phyloP scores from a whole-genome alignment of 92 coral and sea anemone species.

The Pocillopora meandrina region DNA sequence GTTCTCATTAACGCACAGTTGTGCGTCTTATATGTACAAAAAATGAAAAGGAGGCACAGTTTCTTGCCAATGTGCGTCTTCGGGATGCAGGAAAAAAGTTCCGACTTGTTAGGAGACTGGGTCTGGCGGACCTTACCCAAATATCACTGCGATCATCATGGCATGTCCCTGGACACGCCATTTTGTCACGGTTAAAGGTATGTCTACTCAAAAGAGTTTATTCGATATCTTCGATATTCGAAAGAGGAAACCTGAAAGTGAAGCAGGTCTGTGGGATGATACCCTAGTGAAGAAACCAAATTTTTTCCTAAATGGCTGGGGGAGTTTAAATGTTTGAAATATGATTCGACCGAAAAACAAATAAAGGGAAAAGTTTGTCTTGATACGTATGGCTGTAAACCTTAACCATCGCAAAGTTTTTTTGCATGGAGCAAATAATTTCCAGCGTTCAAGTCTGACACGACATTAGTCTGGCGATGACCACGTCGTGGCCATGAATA shows the following conservation, averaged over 20 bases:
- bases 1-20: constrained; percentile 1
- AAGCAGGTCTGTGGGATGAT: not conserved
- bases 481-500: no score
- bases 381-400: not conserved
- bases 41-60: not conserved
- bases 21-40: not conserved
- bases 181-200: not conserved
- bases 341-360: constrained; percentile 12
- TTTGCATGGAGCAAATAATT: constrained; percentile 20
- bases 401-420: not conserved
- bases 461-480: no score
- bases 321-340: not conserved
- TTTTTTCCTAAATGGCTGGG: not conserved
- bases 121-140: not conserved
- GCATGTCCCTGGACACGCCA: constrained; percentile 8
- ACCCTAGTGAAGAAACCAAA: not conserved
- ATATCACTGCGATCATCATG: constrained; percentile 1
- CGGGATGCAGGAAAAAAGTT: not conserved
- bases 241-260: not conserved
- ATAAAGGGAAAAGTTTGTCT: constrained; percentile 10
- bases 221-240: not conserved
- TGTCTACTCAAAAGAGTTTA: constrained; percentile 18
- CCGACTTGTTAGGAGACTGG: not conserved
- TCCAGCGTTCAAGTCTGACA: not conserved
- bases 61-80: no score